Conservation (phyloP, 2,113 vertebrate genomes). For the Lophochroa leadbeateri region DNA sequence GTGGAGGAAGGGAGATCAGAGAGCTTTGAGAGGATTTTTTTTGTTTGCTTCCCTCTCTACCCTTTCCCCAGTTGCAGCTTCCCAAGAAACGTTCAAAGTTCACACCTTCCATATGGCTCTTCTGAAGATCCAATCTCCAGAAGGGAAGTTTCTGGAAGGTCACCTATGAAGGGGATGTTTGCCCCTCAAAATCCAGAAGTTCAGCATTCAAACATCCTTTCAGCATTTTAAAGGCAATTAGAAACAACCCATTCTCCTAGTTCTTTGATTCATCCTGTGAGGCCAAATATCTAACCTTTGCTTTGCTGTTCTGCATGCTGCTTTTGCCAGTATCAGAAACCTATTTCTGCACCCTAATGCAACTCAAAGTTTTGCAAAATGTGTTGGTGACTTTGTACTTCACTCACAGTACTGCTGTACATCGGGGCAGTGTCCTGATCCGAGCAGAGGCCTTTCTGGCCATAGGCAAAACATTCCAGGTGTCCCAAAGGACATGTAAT, state of each 20-base stretch:
- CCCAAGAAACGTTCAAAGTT: neutral
- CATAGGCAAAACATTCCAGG: neutral
- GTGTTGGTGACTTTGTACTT: neutral
- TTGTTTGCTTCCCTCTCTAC: neutral
- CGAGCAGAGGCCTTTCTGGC: neutral
- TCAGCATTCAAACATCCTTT: neutral
- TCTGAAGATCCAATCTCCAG: neutral
- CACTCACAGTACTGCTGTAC: neutral
- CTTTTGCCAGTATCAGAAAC: neutral
- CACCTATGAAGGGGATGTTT: neutral
- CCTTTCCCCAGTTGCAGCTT: neutral
- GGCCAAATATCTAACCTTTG: neutral
- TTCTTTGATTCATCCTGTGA: neutral
- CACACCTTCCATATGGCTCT: neutral
- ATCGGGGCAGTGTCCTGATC: accelerated
- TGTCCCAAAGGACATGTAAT: neutral
- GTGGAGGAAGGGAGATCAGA: neutral
- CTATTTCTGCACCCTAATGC: neutral
- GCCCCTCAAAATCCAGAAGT: neutral
- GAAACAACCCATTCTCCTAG: neutral
- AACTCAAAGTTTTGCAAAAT: neutral
- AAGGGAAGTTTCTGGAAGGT: neutral
- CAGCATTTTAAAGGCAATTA: neutral
- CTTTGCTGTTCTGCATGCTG: neutral
- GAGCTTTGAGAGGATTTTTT: neutral